Conservation (phyloP, 2,888 invertebrate genomes). For the Protonemura montana region DNA sequence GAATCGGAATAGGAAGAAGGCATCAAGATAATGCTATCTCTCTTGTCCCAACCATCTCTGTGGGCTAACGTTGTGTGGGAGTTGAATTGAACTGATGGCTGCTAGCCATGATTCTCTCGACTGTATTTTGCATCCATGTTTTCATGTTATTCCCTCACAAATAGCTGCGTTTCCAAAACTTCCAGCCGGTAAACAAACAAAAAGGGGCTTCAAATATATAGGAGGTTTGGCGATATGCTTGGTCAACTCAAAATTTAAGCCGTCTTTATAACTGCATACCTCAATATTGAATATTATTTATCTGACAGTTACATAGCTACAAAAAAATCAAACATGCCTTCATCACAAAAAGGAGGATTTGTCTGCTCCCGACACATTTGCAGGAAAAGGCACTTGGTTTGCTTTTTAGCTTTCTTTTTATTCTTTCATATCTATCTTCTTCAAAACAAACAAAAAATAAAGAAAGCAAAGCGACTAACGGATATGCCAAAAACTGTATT, state of each 20-base stretch:
- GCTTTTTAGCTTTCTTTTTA: slow-evolving; percentile 12
- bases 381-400: neutral
- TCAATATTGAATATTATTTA: slow-evolving; percentile 7
- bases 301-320: neutral
- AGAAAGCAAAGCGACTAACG: neutral
- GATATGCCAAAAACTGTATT: slow-evolving; percentile 2
- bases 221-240: neutral
- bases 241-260: neutral
- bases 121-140: neutral
- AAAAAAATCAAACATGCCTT: neutral
- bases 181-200: neutral
- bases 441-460: neutral
- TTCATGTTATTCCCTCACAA: neutral
- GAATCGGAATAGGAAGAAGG: neutral
- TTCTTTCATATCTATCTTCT: neutral
- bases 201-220: neutral
- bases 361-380: neutral
- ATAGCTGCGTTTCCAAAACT: neutral
- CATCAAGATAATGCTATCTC: neutral
- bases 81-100: neutral
- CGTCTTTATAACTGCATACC: neutral
- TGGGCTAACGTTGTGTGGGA: neutral
- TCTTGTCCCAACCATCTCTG: neutral
- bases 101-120: neutral
- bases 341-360: neutral